These are phyloP conservation scores for Galerucella pusilla DNA, from an alignment of 2,888 invertebrate species.

Conservation along the genomic window DNA sequence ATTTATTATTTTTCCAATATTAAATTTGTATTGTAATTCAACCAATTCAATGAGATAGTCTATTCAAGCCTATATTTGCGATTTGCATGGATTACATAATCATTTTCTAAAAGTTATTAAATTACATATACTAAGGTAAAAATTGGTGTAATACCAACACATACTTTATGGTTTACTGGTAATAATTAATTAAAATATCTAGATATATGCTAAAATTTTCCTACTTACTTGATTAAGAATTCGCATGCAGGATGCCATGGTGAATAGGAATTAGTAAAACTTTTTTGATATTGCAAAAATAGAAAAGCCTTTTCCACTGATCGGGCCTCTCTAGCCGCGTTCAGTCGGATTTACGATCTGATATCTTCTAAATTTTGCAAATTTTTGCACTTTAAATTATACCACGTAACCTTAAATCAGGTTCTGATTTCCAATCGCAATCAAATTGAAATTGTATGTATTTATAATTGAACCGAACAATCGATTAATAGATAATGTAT, in stretches of 20 bases:
- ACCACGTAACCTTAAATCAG: background rate
- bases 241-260: slow-evolving; percentile 83
- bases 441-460: background rate
- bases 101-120: slow-evolving; percentile 3
- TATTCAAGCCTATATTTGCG: background rate
- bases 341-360: slow-evolving; percentile 6
- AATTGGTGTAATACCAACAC: background rate
- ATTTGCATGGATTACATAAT: slow-evolving; percentile 21
- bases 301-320: slow-evolving; percentile 12
- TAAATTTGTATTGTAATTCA: too few relatives aligned
- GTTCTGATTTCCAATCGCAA: background rate
- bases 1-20: background rate
- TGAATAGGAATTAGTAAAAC: slow-evolving; percentile 47
- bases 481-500: background rate
- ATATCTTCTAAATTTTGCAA: background rate
- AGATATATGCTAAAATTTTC: background rate
- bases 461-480: background rate
- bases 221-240: slow-evolving; percentile 79
- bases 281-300: slow-evolving; percentile 11
- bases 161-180: background rate
- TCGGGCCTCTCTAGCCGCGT: slow-evolving; percentile 36
- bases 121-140: background rate
- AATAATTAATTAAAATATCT: background rate
- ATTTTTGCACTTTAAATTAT: background rate
- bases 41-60: background rate